Evolutionary conservation across 1,140 invertebrate genomes (phyloP), one percentile per base, ranked within the genome.

Genomic region (Papilio polytes): DNA sequence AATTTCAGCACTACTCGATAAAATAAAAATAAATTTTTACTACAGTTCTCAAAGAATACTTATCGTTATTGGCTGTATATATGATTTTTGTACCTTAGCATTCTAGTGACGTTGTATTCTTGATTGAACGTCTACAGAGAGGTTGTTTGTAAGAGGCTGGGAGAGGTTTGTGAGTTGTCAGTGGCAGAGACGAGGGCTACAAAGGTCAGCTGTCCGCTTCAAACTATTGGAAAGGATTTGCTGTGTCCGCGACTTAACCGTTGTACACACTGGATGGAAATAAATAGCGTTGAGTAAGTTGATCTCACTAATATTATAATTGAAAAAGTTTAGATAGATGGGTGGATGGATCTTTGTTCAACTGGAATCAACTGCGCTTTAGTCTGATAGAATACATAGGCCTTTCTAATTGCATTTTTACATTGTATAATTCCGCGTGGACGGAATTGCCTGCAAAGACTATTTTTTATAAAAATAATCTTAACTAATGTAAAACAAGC

Each of bases 161-260:
- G 88, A 90, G 87, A 88, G 89, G 88, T 86, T 91, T 84, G 81
- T 83, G 79, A 87, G 88, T 90, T 94, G 93, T 94, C 92, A 94
- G 83, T 81, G 84, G 80, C 92, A 94, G 91, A 87, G 82, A 80
- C 83, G 85, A 89, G 86, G 88, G 88, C 83, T 86, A 89, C 92
- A 90, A 88, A 91, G 89, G 88, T 88, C 87, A 86, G 76, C 82
- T 80, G 82, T 74, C 77, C 88, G 83, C 81, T 74, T 87, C 86
- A 82, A 89, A 85, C 82, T 87, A 80, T 89, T 82, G 85, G 85
- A 91, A 92, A 94, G 90, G 90, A 92, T 93, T 92, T 89, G 87
- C 84, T 87, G 84, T 90, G 86, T 87, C 83, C 88, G 81, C 83
- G 76, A 46, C 48, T 85, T 81, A 87, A 59, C 77, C 44, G 4